phyloP scores from a whole-genome alignment of 2,797 vertebrate genomes.

The Neosilurus hyrtlii region DNA sequence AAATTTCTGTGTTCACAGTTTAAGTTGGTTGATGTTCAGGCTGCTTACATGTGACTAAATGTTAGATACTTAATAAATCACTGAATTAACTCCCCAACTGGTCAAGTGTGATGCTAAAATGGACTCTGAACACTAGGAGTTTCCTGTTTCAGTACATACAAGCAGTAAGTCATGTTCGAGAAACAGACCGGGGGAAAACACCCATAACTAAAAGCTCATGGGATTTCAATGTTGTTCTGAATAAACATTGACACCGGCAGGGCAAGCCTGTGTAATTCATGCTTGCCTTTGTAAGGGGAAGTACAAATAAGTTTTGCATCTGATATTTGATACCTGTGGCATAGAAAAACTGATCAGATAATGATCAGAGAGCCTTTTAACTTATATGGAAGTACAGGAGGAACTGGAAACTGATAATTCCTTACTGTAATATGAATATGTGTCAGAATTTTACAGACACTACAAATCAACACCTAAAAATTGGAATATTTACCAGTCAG shows the following conservation, averaged over 20 bases:
- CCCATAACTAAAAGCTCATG: conserved; percentile 1
- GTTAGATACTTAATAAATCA: conserved; percentile 14
- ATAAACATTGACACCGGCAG: conserved; percentile 41
- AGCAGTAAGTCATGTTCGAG: not conserved
- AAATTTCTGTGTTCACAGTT: not conserved
- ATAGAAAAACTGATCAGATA: not conserved
- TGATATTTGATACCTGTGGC: not conserved
- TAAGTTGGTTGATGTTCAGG: not conserved
- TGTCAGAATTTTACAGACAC: not conserved
- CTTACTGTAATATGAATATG: too few species aligned
- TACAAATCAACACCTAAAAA: not conserved
- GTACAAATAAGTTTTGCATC: not conserved
- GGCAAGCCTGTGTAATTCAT: not conserved
- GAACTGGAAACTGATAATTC: not conserved
- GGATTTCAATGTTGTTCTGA: conserved; percentile 41
- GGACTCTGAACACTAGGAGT: not conserved
- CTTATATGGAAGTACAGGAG: not conserved
- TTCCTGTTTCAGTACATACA: not conserved
- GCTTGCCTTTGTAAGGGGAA: not conserved
- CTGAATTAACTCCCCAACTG: conserved; percentile 11
- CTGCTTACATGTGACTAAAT: not conserved
- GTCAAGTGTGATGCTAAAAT: not conserved
- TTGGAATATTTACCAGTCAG: not conserved
- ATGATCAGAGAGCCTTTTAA: not conserved
- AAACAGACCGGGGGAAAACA: not conserved